Evolutionary conservation across 2,113 vertebrate genomes (phyloP), one percentile per base, ranked within the genome.

Genomic region (Tragelaphus scriptus): DNA sequence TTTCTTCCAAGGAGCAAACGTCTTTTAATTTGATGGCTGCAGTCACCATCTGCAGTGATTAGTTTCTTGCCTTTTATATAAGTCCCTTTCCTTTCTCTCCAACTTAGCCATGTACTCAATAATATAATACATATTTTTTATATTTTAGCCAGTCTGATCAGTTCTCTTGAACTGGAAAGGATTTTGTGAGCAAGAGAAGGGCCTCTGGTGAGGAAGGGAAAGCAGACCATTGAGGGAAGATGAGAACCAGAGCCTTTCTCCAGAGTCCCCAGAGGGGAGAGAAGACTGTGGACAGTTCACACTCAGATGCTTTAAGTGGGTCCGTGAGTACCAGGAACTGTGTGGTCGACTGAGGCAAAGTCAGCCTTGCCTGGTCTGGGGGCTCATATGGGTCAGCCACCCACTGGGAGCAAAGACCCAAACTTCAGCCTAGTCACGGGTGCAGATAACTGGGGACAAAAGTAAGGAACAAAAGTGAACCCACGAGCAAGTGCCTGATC

Each of bases 41-140:
- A 71, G 9, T 71, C 65, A 36, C 17, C 17, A 36, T 71, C 65
- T 71, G 65, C n/a, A 21, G 4, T 5, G n/a, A 13, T 65, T 75
- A 40, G 11, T 71, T 88, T 85, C 71, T 51, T 13, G 2, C 15
- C 23, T 63, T 19, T 49, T 95, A 61, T 30, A 26, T 25, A 26
- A 94, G 85, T 90, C 40, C n/a, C 40, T 89, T 63, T 49, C n/a
- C 40, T 92, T 89, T 94, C 15, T 82, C 19, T 92, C 55, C 49
- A 82, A 19, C 17, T 44, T 30, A 85, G 13, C 56, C 32, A 68
- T 81, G 4, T 14, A 16, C 55, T 86, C 79, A 53, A 80, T 89
- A 88, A 44, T 88, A 80, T 89, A 88, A 44, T 79, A 49, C 23
- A 11, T 32, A 26, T 26, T 89, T 82, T 86, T 36, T 36, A 21